Evolutionary conservation across 1,140 invertebrate genomes (phyloP).

Genomic region (Batillaria attramentaria): DNA sequence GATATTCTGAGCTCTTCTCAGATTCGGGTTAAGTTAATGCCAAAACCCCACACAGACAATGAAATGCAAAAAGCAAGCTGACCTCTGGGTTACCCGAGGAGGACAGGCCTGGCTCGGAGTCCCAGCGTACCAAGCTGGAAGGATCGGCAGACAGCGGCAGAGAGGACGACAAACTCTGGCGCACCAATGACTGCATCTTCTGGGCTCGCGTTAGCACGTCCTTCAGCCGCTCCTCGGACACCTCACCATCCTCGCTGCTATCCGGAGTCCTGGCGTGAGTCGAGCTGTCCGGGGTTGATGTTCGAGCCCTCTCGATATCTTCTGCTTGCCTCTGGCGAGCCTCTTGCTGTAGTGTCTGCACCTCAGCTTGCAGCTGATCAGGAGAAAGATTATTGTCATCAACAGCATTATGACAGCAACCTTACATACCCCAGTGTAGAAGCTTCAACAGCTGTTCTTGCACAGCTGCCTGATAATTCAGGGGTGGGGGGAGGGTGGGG

Average conservation of each 20-base stretch:
- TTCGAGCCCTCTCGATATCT: slow-evolving; percentile 22
- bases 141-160: neutral
- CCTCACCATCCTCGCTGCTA: slow-evolving; percentile 12
- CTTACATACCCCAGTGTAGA: too few species aligned
- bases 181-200: slow-evolving; percentile 33
- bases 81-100: slow-evolving; percentile 10
- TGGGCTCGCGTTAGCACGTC: neutral
- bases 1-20: too few species aligned
- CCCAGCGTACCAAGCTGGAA: slow-evolving; percentile 33
- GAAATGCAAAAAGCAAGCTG: neutral
- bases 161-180: neutral
- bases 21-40: too few species aligned
- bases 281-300: neutral
- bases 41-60: too few species aligned
- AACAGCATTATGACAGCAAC: too few species aligned
- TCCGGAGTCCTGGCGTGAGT: neutral
- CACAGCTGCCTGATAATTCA: too few species aligned
- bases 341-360: slow-evolving; percentile 20
- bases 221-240: slow-evolving; percentile 1
- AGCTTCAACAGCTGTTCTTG: too few species aligned
- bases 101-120: slow-evolving; percentile 38
- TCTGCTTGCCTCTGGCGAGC: neutral
- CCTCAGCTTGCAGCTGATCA: slow-evolving; percentile 35
- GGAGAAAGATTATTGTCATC: too few species aligned
- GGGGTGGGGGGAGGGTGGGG: too few species aligned